Conservation (phyloP, 2,797 vertebrate species). For the Brachyrhaphis roseni region DNA sequence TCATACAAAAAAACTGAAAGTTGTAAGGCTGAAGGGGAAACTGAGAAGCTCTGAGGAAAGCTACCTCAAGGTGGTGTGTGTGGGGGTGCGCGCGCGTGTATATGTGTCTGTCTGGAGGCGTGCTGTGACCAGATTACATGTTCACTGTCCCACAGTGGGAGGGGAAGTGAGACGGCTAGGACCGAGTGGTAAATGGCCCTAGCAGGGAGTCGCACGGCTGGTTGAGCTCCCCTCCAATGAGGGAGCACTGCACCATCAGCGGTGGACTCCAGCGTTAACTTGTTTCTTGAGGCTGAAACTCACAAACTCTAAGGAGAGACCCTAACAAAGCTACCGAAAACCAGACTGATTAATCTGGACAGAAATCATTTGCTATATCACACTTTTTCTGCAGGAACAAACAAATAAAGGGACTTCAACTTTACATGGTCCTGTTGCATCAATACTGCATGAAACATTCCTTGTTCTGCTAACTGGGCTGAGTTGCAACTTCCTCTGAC, state of each 20-base stretch:
- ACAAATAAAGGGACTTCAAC: neutral
- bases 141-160: slow-evolving; percentile 75
- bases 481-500: neutral
- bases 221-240: slow-evolving; percentile 57
- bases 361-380: slow-evolving; percentile 2
- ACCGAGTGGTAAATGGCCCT: slow-evolving; percentile 71
- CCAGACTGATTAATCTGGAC: slow-evolving; percentile 1
- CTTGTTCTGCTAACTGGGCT: neutral
- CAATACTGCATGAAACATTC: neutral
- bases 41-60: slow-evolving; percentile 43
- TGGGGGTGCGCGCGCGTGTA: slow-evolving; percentile 40
- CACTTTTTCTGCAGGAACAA: slow-evolving; percentile 1
- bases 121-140: slow-evolving; percentile 77
- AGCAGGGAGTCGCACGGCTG: slow-evolving; percentile 54
- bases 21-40: slow-evolving; percentile 40
- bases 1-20: slow-evolving; percentile 21
- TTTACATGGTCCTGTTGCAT: neutral
- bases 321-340: slow-evolving; percentile 11
- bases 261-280: slow-evolving; percentile 40
- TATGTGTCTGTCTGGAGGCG: slow-evolving; percentile 53
- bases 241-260: slow-evolving; percentile 36
- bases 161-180: slow-evolving; percentile 63
- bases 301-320: neutral
- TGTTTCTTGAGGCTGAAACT: slow-evolving; percentile 30
- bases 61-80: slow-evolving; percentile 34